Evolutionary conservation across 2,888 invertebrate genomes (phyloP), one percentile per base, ranked within the genome.

Genomic region (Nephrotoma flavescens): DNA sequence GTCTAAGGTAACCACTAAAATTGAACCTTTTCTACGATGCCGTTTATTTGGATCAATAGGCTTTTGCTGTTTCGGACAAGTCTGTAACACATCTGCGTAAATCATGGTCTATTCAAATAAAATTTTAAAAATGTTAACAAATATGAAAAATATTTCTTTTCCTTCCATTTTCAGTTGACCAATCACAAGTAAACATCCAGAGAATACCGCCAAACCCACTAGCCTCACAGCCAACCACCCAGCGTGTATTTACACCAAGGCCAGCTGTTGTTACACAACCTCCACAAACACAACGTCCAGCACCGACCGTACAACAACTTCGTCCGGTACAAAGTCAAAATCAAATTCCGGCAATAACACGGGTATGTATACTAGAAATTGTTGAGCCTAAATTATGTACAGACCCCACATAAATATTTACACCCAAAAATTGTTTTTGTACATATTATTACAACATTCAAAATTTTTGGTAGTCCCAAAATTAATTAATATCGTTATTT

Each of bases 131-230:
- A 1, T 31, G 31, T 3, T 3, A 31, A 31, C 31, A 31, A 31
- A 31, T 31, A 1, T 31, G 0, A 31, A 31, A 31, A 31, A 31
- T 31, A 3, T 31, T 31, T 31, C 2, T 85, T 85, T n/a, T 85
- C 6, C 4, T 4, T 42, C 19, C 1, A 19, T 19, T 44, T 15
- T 4, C 19, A 44, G 19, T n/a, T 44, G 42, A 44, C 7, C 87
- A 86, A 87, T n/a, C 87, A 44, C 86, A 87, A 87, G 44, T 86
- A 44, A 87, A 85, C 11, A 31, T 42, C 9, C 85, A 85, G 12
- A 15, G 85, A 42, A 31, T 85, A 19, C 85, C 87, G n/a, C 87
- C 88, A 44, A 86, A 57, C 15, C 71, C 86, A 42, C 31, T 19
- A 11, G 86, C 86, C 44, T 15, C 86, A 41, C 86, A 44, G 41